Base-by-base conservation (phyloP, 2,113 vertebrate species). In the Scytalopus superciliaris region DNA sequence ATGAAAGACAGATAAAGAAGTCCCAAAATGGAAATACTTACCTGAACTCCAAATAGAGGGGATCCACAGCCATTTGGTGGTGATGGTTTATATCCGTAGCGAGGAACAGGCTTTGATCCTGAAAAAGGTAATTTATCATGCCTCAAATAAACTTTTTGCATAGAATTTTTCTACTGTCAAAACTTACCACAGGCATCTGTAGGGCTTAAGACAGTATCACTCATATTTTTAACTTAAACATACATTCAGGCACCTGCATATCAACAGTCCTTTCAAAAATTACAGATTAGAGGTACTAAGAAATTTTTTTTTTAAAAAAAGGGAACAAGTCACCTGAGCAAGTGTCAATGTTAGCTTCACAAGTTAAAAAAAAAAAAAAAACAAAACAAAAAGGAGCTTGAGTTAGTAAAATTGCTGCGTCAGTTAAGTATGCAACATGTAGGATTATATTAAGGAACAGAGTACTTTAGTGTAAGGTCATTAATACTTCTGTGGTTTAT, bases 51-150 rank as follows among this genome's bases (percentile, higher is more conserved):
- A 97, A 99, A 99, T 5, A 99, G 67, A 2, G 99, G 99, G 31
- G 99, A 99, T 49, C 99, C 99, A 95, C 99, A 99, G 79, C 99
- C 99, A n/a, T 99, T 99, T 31, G 99, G 99, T 5, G 99, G 99
- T n/a, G 98, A 97, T 2, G 97, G 98, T 90, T 98, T 99, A 95
- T 99, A 99, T 14, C 95, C 97, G 0, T 98, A 98, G 64, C 99
- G 99, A 92, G 99, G 98, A 44, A 96, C 13, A 3, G 99, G 98
- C 83, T 97, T 99, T 88, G 99, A 99, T 91, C 98, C 99, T 99
- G 91, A 40, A 97, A 97, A 96, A 96, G 27, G 91, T 63, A 87
- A 97, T 97, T 81, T 78, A 45, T 90, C 45, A 52, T 28, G 28
- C 15, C 53, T 74, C 52, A 47, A 25, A 52, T 7, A 70, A 12